Conservation (phyloP, 92 coral and sea anemone genomes). For the Actinostola sp. region DNA sequence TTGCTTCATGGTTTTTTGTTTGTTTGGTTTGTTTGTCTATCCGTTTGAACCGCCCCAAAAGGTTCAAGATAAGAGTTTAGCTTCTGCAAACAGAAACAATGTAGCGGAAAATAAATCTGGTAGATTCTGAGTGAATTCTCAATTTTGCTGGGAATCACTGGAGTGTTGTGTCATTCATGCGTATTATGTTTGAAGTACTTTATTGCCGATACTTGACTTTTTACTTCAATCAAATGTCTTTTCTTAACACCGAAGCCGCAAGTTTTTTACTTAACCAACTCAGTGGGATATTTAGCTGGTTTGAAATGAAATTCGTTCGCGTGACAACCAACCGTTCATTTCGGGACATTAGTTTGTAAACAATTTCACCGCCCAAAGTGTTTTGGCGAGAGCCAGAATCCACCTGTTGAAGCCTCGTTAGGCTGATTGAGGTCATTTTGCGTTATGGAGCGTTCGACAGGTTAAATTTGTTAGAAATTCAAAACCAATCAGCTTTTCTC, state of each 20-base stretch:
- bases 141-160: no score
- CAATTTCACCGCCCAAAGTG: neutral
- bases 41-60: no score
- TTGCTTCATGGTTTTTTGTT: no score
- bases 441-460: conserved; percentile 70
- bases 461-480: conserved; percentile 58
- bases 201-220: neutral
- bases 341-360: conserved; percentile 24
- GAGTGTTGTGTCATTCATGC: no score
- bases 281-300: neutral
- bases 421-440: conserved; percentile 78
- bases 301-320: neutral
- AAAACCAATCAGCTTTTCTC: conserved; percentile 42
- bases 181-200: neutral
- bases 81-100: no score
- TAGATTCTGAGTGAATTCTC: neutral
- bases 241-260: no score
- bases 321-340: neutral
- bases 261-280: no score
- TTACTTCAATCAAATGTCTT: no score
- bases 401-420: conserved; percentile 43
- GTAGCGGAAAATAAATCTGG: neutral
- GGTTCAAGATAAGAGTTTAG: no score
- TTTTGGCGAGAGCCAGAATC: conserved; percentile 29
- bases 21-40: no score